Evolutionary conservation across 1,140 invertebrate species (phyloP).

Genomic region (Nasonia giraulti): DNA sequence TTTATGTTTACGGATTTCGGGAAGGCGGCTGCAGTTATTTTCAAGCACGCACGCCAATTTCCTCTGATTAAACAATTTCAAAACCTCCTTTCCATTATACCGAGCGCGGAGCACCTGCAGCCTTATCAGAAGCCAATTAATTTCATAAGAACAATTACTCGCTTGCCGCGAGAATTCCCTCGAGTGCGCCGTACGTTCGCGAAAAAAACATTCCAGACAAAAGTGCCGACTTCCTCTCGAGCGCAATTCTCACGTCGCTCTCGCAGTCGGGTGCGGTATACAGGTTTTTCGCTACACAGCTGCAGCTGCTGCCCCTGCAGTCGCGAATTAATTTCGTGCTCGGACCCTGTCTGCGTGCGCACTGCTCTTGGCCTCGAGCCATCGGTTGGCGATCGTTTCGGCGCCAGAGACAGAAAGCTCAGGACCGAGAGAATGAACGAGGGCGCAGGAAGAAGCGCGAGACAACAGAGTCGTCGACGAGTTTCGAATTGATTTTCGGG

Average conservation of each 20-base stretch:
- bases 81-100: no score
- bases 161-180: not conserved
- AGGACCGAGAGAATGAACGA: no score
- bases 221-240: not conserved
- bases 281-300: constrained; percentile 21
- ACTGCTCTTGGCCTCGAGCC: constrained; percentile 36
- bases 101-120: not conserved
- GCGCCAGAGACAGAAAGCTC: not conserved
- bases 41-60: not conserved
- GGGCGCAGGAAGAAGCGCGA: no score
- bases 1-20: not conserved
- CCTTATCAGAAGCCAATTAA: not conserved
- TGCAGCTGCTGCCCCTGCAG: constrained; percentile 54
- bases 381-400: constrained; percentile 3
- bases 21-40: not conserved
- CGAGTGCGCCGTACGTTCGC: not conserved
- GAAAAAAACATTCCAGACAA: constrained; percentile 12
- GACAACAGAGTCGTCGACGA: not conserved
- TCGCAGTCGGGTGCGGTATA: not conserved
- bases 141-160: not conserved
- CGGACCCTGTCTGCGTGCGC: constrained; percentile 20
- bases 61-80: no score
- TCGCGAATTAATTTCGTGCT: constrained; percentile 64
- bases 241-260: constrained; percentile 17
- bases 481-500: not conserved